phyloP scores from a whole-genome alignment of 2,113 vertebrate species.

The Peucedramus taeniatus region DNA sequence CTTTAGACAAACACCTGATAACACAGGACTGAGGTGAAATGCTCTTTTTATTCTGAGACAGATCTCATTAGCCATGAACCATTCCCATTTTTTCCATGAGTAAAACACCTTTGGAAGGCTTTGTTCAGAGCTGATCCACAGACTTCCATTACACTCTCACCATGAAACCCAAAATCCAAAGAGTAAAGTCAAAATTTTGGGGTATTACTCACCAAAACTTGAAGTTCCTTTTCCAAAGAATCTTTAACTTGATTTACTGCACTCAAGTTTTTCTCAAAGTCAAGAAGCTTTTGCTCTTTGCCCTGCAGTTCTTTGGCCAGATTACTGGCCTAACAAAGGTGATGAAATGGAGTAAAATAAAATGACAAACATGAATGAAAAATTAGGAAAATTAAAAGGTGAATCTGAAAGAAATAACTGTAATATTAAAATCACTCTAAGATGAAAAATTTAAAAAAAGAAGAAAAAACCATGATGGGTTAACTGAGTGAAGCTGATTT shows the following conservation, averaged over 20 bases:
- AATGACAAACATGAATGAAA: slow-evolving; percentile 45
- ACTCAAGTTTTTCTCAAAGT: slow-evolving; percentile 80
- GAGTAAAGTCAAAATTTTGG: not conserved
- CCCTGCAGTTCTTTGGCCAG: slow-evolving; percentile 79
- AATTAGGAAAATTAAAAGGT: slow-evolving; percentile 32
- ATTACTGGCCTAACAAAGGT: slow-evolving; percentile 77
- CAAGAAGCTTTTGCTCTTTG: slow-evolving; percentile 78
- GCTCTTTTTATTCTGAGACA: not conserved
- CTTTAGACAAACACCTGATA: not conserved
- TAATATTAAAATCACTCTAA: not conserved
- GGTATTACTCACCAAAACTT: slow-evolving; percentile 80
- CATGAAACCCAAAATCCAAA: not conserved
- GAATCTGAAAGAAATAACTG: not conserved
- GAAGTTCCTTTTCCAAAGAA: slow-evolving; percentile 82
- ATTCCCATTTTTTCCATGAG: not conserved
- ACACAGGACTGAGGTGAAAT: not conserved
- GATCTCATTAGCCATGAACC: not conserved
- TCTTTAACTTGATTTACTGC: slow-evolving; percentile 80
- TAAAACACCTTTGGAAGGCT: not conserved
- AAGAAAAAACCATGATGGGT: not conserved
- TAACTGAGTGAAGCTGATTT: not conserved
- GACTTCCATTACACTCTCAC: not conserved
- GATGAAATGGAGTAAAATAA: slow-evolving; percentile 35
- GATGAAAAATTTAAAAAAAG: not conserved
- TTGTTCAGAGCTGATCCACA: not conserved